Evolutionary conservation across 30 jellyfish, hydroid and myxozoan genomes (phyloP).

Genomic region (Aurelia sp.): DNA sequence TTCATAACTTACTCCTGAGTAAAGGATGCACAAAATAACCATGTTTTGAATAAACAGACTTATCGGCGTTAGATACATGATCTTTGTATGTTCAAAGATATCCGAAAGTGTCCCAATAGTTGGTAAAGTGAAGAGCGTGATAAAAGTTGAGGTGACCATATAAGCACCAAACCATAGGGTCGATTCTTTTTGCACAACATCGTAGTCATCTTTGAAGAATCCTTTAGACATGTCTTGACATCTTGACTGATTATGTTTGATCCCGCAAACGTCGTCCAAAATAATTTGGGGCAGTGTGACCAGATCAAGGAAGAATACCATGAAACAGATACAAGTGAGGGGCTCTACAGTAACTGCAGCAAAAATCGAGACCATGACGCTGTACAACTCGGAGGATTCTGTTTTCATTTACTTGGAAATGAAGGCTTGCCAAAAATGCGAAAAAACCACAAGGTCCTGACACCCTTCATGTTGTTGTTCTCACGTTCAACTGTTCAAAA

Average conservation of each 20-base stretch:
- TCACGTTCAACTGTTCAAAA: too few relatives aligned
- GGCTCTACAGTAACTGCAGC: slow-evolving; percentile 35
- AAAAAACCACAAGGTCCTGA: too few relatives aligned
- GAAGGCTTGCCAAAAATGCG: too few relatives aligned
- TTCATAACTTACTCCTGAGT: background rate
- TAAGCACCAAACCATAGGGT: slow-evolving; percentile 29
- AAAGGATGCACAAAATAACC: background rate
- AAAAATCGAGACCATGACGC: background rate
- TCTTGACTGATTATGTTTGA: slow-evolving; percentile 20
- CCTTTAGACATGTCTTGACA: slow-evolving; percentile 36
- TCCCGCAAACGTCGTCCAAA: slow-evolving; percentile 29
- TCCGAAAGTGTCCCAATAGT: slow-evolving; percentile 27
- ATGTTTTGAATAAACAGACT: background rate
- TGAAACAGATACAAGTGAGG: slow-evolving; percentile 11
- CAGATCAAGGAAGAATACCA: slow-evolving; percentile 18
- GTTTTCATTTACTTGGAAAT: too few relatives aligned
- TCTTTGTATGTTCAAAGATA: background rate
- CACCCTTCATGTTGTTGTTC: too few relatives aligned
- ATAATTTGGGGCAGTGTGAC: slow-evolving; percentile 46
- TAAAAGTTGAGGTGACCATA: background rate
- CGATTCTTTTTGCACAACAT: slow-evolving; percentile 20
- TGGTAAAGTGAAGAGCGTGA: slow-evolving; percentile 7
- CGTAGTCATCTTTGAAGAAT: slow-evolving; percentile 17
- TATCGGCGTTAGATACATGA: background rate
- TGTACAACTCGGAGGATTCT: too few relatives aligned